Base-by-base conservation (phyloP, 2,888 invertebrate genomes). In the Synanthedon formicaeformis region DNA sequence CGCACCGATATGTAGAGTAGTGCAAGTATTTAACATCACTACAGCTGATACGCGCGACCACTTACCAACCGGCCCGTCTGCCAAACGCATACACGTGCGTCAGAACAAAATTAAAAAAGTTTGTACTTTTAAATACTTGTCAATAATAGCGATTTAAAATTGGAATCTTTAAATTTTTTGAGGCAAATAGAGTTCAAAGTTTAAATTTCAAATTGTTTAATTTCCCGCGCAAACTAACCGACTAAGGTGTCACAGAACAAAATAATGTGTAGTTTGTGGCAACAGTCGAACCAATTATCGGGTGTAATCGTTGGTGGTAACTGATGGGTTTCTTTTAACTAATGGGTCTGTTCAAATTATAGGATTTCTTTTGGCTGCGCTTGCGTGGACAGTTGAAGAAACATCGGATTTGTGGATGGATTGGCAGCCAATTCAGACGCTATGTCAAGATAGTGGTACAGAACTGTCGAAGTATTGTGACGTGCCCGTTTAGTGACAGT, bases 11-110 rank as follows among this genome's bases (percentile, higher is more conserved):
- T 83, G 80, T 83, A 82, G 80, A 79, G 75, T 81, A 81, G 74
- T 74, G 71, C 70, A 65, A 23, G 84, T 87, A 87, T 87, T 87
- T 87, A 87, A 87, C 78, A 80, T 75, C 78, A 75, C 65, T 64
- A 71, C 79, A 57, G 60, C 59, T 68, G 75, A 76, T 73, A 75
- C 79, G 78, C 77, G 76, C 77, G 78, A 77, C 77, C 86, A 87
- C 77, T 87, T 78, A 73, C 74, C 66, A 59, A 69, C 66, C 79
- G 76, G 73, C 63, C 77, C 67, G 73, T 72, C 69, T 69, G 72
- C 65, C 69, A 82, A 71, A 75, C 81, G 81, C 78, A 78, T 76
- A 73, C n/a, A n/a, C 65, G 66, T 66, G 67, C 64, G 59, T 64
- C 61, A 55, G 62, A 69, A 65, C 61, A 57, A 55, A 63, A 63